Percentiles rank a stretch among this genome's conserved stretches.
phyloP scores from a whole-genome alignment of 2,797 vertebrate species.

The Anomalospiza imberbis region DNA sequence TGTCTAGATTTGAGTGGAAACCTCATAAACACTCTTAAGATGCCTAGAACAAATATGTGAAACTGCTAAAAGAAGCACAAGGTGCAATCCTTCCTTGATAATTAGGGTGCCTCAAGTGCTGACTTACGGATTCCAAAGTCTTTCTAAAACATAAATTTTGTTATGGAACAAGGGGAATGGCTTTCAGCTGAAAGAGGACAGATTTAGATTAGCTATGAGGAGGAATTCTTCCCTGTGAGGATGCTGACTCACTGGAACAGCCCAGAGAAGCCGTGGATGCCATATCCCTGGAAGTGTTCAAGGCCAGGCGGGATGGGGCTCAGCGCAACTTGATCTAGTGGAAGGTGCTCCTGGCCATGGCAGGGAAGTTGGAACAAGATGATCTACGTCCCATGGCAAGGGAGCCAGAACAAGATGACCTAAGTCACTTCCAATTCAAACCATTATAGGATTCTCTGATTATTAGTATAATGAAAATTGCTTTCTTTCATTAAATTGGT shows the following conservation, averaged over 20 bases:
- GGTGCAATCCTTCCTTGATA: not conserved
- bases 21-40: not conserved
- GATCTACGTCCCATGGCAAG: not conserved
- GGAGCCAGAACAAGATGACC: not conserved
- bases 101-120: fast-evolving
- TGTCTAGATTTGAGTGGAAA: not conserved
- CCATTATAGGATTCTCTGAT: not conserved
- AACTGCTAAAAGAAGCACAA: not conserved
- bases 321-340: not conserved
- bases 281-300: not conserved
- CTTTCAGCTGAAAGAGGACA: not conserved
- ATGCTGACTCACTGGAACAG: not conserved
- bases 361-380: not conserved
- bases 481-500: not conserved
- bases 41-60: not conserved
- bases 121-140: not conserved
- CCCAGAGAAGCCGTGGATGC: not conserved
- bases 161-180: not conserved
- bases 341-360: not conserved
- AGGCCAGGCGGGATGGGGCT: not conserved
- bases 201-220: not conserved
- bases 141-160: not conserved
- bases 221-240: not conserved
- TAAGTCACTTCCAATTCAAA: not conserved
- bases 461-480: not conserved